Evolutionary conservation across 1,140 invertebrate species (phyloP).

Genomic region (Formica selysi): DNA sequence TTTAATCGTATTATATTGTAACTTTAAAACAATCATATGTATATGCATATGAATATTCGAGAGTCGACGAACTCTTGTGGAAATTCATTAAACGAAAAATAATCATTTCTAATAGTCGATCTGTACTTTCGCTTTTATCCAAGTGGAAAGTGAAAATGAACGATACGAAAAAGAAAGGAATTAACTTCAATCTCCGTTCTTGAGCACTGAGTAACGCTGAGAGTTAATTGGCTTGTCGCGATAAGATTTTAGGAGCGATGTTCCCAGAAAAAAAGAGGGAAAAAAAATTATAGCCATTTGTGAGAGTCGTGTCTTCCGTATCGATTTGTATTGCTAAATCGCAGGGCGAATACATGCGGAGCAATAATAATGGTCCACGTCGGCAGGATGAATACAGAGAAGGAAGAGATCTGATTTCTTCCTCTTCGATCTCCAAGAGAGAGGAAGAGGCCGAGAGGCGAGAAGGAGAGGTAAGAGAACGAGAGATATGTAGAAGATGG

Average conservation of each 20-base stretch:
- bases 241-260: not conserved
- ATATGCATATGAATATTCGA: constrained; percentile 1
- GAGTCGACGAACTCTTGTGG: not conserved
- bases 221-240: not conserved
- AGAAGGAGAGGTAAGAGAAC: not conserved
- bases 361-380: constrained; percentile 57
- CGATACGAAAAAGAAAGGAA: not conserved
- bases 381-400: constrained; percentile 19
- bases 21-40: not conserved
- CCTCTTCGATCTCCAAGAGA: not conserved
- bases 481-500: constrained; percentile 2
- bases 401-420: constrained; percentile 49
- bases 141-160: constrained; percentile 15
- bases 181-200: not conserved
- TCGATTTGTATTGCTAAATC: constrained; percentile 52
- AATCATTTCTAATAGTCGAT: not conserved
- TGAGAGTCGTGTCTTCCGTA: constrained; percentile 6
- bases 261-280: not conserved
- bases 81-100: not conserved
- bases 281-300: not conserved
- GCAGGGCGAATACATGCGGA: constrained; percentile 7
- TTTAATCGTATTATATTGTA: not conserved
- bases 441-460: not conserved
- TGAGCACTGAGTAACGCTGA: not conserved
- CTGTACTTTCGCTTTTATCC: constrained; percentile 23